Evolutionary conservation across 2,797 vertebrate species (phyloP).

Genomic region (Dipus sagitta): DNA sequence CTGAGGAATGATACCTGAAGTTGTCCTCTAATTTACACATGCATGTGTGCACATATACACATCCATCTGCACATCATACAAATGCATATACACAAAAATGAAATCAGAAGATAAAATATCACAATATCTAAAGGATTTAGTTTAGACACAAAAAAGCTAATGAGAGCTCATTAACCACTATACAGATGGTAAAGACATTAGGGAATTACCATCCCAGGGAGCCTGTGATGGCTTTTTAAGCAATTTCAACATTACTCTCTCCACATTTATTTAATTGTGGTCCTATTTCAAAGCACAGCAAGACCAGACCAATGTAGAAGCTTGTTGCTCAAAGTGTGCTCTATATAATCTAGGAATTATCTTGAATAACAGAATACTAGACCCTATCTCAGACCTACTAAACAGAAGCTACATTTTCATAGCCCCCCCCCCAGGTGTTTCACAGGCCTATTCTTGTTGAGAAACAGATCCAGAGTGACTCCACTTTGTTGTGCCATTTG

Average conservation of each 20-base stretch:
- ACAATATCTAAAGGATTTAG: constrained; percentile 19
- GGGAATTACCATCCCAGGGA: constrained; percentile 37
- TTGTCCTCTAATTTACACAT: not conserved
- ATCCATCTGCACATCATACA: not conserved
- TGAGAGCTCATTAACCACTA: constrained; percentile 58
- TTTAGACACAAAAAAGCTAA: constrained; percentile 43
- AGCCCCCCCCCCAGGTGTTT: not conserved
- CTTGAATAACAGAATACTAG: constrained; percentile 30
- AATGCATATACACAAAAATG: not conserved
- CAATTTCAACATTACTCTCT: constrained; percentile 51
- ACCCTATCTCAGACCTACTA: not conserved
- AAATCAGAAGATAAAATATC: constrained; percentile 62
- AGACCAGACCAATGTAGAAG: not conserved
- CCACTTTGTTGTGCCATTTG: constrained; percentile 12
- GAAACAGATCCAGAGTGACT: constrained; percentile 19
- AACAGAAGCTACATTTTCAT: constrained; percentile 58
- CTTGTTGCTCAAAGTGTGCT: constrained; percentile 14
- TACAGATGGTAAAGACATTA: constrained; percentile 52
- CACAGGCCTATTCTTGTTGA: constrained; percentile 4
- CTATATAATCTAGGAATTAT: constrained; percentile 11
- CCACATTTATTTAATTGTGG: constrained; percentile 44
- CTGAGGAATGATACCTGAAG: no score
- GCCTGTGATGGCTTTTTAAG: constrained; percentile 34
- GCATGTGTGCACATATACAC: not conserved
- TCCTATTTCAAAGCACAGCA: constrained; percentile 41